Evolutionary conservation across 2,888 invertebrate genomes (phyloP), one percentile per base, ranked within the genome.

Genomic region (Gibbula magus): DNA sequence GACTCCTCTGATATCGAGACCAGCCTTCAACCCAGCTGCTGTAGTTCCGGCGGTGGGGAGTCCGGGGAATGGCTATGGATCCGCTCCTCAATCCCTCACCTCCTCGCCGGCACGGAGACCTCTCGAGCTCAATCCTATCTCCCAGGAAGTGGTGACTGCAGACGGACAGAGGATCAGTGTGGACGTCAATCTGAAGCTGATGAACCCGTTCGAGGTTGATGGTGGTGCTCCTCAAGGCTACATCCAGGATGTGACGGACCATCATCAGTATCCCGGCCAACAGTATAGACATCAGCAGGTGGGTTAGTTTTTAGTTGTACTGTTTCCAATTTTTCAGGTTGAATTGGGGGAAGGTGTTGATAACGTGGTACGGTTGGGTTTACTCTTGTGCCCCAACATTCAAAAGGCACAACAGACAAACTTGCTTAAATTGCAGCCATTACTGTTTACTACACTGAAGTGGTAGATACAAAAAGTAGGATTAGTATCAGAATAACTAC

Each of bases 81-180:
- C 45, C 25, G 52, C 53, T 22, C 74, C 53, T 18, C 5, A 53
- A 35, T n/a, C 75, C 2, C 52, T 66, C 56, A 51, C 61, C n/a
- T 39, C n/a, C 22, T 80, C 76, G 5, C 84, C 86, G 10, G 81
- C 82, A 51, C 78, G 86, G 56, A 80, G 84, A 66, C 86, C 88
- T 7, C 76, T 87, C 35, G 85, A 86, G 39, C 78, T 90, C 29
- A 85, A 87, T 54, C 90, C 90, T 2, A 87, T 91, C 39, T 84
- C 86, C 1, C 89, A 90, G 67, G 89, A 90, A 74, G 85, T 91
- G 32, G 79, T 83, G 7, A 90, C 90, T 8, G 91, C 91, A 22
- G 91, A 91, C 79, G 91, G 91, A 7, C 91, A 91, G 82, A 78
- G 89, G 78, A 90, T 91, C 18, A 91, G 91, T 82, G 91, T 91